These are phyloP conservation scores for Agonum fuliginosum DNA, from an alignment of 2,888 invertebrate species.

Conservation along the genomic window DNA sequence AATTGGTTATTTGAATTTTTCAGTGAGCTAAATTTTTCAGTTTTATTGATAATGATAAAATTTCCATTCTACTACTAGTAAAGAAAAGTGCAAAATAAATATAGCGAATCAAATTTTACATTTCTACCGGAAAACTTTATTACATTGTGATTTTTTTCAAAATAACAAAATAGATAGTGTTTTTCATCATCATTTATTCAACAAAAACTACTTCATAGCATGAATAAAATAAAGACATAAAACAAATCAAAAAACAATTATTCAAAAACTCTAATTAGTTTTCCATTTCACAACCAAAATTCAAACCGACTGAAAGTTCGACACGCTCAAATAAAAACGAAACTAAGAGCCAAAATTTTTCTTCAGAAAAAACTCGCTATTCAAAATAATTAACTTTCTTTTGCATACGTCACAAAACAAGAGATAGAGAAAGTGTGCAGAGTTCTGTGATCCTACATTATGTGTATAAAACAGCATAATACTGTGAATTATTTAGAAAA, in stretches of 20 bases:
- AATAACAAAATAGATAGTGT: too few species aligned
- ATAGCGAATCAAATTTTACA: too few species aligned
- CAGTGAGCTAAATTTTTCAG: too few species aligned
- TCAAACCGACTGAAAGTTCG: conserved; percentile 48
- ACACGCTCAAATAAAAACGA: conserved; percentile 58
- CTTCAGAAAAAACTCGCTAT: conserved; percentile 40
- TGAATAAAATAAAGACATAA: conserved; percentile 15
- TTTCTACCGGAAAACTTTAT: too few species aligned
- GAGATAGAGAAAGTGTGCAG: conserved; percentile 49
- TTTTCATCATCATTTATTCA: too few species aligned
- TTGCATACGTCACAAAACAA: conserved; percentile 44
- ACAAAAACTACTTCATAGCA: neutral
- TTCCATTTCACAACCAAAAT: conserved; percentile 16
- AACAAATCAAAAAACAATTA: conserved; percentile 12
- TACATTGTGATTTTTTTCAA: too few species aligned
- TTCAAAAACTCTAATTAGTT: neutral
- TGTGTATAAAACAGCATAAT: conserved; percentile 30
- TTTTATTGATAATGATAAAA: too few species aligned
- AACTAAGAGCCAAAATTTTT: conserved; percentile 56
- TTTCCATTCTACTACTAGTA: too few species aligned
- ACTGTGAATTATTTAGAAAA: conserved; percentile 33
- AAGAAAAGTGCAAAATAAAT: too few species aligned
- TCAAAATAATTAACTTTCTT: conserved; percentile 58
- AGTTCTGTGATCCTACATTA: conserved; percentile 29
- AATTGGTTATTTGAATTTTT: too few species aligned